Base-by-base conservation (phyloP, 1,140 invertebrate genomes). In the Tetramorium alpestre region DNA sequence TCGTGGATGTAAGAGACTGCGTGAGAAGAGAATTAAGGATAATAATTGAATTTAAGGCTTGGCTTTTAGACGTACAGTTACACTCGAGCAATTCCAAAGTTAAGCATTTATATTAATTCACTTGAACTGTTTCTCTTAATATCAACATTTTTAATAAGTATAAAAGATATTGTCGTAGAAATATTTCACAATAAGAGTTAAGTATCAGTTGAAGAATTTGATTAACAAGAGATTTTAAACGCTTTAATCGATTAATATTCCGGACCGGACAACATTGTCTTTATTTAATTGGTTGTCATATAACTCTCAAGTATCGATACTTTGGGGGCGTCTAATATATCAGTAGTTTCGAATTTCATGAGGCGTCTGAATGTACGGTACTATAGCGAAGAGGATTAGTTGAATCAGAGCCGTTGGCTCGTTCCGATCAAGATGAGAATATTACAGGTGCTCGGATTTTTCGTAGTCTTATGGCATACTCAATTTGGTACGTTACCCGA, bases 261-360 rank as follows among this genome's bases (percentile, higher is more conserved):
- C 8, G 1, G 6, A 51, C 16, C 13, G 13, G 28, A 54, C 8
- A 56, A 7, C 4, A 56, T 11, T 72, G 49, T 54, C 3, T 56
- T 73, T 56, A 73, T 56, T 33, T 41, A 73, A 28, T 67, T 67
- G 0, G 6, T 22, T 33, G 16, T 28, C n/a, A 10, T 28, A n/a
- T 44, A 41, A 16, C 10, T 33, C 7, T 41, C 38, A 60, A 73
- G 16, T 49, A 33, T 51, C 1, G 78, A 72, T 81, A 90, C 47
- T 11, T 64, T 75, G 75, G 89, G 89, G 89, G 88, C 89, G 89
- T 90, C 62, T 25, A 78, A 11, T 54, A 80, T 89, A 87, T 90
- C 70, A 82, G 28, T 8, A 41, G 89, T 64, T 22, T 91, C 78
- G 38, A 60, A 84, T 91, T 91, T 90, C 89, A 88, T 28, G 73